Evolutionary conservation across 2,888 invertebrate species (phyloP).

Genomic region (Ernsta delagoae): DNA sequence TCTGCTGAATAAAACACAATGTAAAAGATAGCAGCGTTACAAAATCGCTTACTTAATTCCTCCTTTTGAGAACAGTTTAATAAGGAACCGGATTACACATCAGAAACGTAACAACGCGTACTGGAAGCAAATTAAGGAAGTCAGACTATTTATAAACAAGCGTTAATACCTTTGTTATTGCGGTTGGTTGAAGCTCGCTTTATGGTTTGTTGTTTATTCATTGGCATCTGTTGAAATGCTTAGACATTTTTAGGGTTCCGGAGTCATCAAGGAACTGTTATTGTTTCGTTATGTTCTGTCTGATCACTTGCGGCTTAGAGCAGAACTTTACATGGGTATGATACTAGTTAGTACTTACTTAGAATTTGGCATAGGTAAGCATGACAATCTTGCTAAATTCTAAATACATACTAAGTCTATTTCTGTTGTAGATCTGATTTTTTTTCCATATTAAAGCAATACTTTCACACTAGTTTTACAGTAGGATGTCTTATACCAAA

Average conservation of each 20-base stretch:
- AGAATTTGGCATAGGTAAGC: too few relatives aligned
- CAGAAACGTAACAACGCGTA: slow-evolving; percentile 46
- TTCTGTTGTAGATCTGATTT: not conserved
- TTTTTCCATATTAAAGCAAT: not conserved
- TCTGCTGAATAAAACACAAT: slow-evolving; percentile 6
- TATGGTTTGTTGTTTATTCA: slow-evolving; percentile 26
- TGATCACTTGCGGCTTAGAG: too few relatives aligned
- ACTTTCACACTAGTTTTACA: not conserved
- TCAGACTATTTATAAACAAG: slow-evolving; percentile 27
- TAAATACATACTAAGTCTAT: not conserved
- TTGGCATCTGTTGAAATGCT: slow-evolving; percentile 22
- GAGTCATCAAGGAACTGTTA: not conserved
- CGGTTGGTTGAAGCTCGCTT: slow-evolving; percentile 18
- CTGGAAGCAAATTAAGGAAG: slow-evolving; percentile 26
- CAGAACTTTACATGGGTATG: too few relatives aligned
- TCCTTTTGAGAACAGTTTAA: slow-evolving; percentile 39
- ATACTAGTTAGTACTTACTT: too few relatives aligned
- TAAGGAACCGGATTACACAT: slow-evolving; percentile 61
- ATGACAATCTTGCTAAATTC: too few relatives aligned
- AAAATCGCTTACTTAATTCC: slow-evolving; percentile 15
- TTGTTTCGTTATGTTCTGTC: not conserved
- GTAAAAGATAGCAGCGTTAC: slow-evolving; percentile 5
- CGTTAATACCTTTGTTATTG: slow-evolving; percentile 27
- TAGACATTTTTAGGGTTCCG: not conserved
- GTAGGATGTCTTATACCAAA: not conserved